Evolutionary conservation across 2,888 invertebrate species (phyloP).

Genomic region (Lasioglossum lativentre): DNA sequence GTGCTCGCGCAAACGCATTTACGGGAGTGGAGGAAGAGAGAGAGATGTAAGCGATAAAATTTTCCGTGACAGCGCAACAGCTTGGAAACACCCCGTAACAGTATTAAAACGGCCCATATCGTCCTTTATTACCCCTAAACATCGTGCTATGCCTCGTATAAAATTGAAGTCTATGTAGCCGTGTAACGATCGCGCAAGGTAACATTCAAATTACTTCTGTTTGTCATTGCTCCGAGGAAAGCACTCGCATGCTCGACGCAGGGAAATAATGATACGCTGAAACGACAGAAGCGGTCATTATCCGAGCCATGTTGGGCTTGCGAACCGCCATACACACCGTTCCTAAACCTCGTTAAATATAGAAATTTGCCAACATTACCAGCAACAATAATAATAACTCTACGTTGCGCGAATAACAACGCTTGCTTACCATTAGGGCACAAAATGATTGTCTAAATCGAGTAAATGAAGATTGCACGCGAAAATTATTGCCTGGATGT

Average conservation of each 20-base stretch:
- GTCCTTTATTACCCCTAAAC: slow-evolving; percentile 4
- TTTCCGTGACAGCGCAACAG: background rate
- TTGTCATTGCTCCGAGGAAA: slow-evolving; percentile 21
- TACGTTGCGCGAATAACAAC: background rate
- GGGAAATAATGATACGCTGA: slow-evolving; percentile 32
- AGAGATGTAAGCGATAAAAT: background rate
- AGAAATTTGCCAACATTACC: background rate
- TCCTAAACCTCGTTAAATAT: slow-evolving; percentile 12
- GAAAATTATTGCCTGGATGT: background rate
- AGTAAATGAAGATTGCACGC: background rate
- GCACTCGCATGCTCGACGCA: slow-evolving; percentile 12
- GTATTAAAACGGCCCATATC: background rate
- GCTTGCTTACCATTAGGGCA: background rate
- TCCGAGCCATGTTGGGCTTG: background rate
- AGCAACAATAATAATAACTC: background rate
- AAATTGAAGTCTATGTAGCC: background rate
- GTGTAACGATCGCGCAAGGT: background rate
- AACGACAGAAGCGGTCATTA: slow-evolving; percentile 31
- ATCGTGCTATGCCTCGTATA: background rate
- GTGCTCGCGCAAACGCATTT: background rate
- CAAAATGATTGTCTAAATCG: background rate
- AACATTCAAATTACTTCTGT: slow-evolving; percentile 28
- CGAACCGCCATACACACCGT: background rate
- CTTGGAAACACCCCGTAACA: background rate
- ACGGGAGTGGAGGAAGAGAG: background rate